A percentile compares a stretch with the other conserved stretches of the same genome.
Evolutionary conservation across 2,888 invertebrate genomes (phyloP).

Genomic region (Drosophila kanekoi): DNA sequence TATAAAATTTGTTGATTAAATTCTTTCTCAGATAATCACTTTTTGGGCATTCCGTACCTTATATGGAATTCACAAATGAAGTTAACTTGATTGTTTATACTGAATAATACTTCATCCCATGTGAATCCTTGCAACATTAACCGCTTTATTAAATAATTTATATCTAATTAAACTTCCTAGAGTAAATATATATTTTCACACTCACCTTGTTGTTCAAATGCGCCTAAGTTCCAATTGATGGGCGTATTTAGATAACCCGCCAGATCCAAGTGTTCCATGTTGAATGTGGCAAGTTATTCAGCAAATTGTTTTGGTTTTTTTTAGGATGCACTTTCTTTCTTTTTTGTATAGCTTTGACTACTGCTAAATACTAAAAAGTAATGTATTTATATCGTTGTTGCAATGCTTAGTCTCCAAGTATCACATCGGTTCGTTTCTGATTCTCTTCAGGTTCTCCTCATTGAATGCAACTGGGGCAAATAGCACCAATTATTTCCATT

Average conservation of each 20-base stretch:
- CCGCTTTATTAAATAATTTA: no score
- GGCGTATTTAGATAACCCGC: slow-evolving; percentile 80
- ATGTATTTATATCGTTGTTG: slow-evolving; percentile 55
- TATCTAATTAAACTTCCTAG: no score
- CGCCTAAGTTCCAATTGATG: slow-evolving; percentile 81
- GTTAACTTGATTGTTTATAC: neutral
- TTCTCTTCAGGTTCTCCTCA: slow-evolving; percentile 51
- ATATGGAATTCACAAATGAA: neutral
- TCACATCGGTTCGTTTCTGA: slow-evolving; percentile 66
- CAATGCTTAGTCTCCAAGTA: slow-evolving; percentile 63
- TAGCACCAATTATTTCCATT: slow-evolving; percentile 54
- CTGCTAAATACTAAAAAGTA: slow-evolving; percentile 36
- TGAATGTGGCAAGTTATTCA: slow-evolving; percentile 51
- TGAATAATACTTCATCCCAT: no score
- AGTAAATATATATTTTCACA: slow-evolving; percentile 14
- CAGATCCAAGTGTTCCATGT: slow-evolving; percentile 84
- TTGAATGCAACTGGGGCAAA: slow-evolving; percentile 56
- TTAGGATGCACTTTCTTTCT: neutral
- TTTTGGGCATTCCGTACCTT: neutral
- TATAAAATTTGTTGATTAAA: slow-evolving; percentile 23
- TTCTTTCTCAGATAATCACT: neutral
- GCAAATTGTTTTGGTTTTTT: slow-evolving; percentile 24
- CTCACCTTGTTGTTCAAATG: slow-evolving; percentile 84
- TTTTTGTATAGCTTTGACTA: slow-evolving; percentile 8
- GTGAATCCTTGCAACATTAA: no score